Percentiles rank a stretch among this genome's conserved stretches.
Conservation (phyloP, 1,140 invertebrate species). For the Hydropsyche tenuis region DNA sequence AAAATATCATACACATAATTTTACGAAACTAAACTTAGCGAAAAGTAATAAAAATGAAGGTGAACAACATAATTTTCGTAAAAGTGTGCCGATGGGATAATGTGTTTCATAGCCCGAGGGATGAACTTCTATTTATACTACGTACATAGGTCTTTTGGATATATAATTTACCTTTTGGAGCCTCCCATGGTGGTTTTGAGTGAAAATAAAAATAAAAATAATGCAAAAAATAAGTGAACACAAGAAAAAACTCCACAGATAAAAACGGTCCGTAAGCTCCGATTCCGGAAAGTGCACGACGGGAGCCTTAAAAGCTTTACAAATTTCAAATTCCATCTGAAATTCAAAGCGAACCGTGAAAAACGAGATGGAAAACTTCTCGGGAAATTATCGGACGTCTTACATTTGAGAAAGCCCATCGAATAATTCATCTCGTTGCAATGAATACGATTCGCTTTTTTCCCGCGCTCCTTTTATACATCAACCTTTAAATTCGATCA, state of each 20-base stretch:
- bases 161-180: conserved; percentile 6
- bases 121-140: too few relatives aligned
- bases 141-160: not conserved
- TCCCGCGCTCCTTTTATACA: too few relatives aligned
- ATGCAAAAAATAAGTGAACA: too few relatives aligned
- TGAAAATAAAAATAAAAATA: not conserved
- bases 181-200: not conserved
- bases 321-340: conserved; percentile 11
- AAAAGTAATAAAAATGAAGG: not conserved
- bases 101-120: conserved; percentile 3
- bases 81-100: conserved; percentile 5
- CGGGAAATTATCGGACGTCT: too few relatives aligned
- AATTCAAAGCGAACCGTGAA: conserved; percentile 1
- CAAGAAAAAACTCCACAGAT: too few relatives aligned
- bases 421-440: too few relatives aligned
- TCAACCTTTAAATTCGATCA: too few relatives aligned
- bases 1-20: too few relatives aligned
- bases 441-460: too few relatives aligned
- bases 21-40: too few relatives aligned
- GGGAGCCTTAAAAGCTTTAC: conserved; percentile 5
- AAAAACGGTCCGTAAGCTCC: not conserved
- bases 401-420: too few relatives aligned
- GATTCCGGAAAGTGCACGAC: not conserved
- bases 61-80: conserved; percentile 12
- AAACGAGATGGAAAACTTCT: too few relatives aligned